phyloP scores from a whole-genome alignment of 1,140 invertebrate species.

The Lepidurus packardi region DNA sequence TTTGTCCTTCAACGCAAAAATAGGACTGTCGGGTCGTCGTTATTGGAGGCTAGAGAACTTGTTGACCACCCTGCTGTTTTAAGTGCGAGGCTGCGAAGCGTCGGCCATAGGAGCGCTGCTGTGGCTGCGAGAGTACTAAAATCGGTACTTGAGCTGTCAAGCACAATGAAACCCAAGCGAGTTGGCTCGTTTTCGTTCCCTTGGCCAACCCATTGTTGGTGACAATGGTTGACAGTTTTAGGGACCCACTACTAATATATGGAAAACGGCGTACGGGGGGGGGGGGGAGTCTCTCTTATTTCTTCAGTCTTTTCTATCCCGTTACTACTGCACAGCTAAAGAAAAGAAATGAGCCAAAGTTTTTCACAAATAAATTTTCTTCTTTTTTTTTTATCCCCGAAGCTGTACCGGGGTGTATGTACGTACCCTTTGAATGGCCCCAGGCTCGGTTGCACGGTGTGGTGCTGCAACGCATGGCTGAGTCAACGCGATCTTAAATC shows the following conservation, averaged over 20 bases:
- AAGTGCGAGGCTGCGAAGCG: neutral
- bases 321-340: neutral
- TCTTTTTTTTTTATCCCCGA: no score
- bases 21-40: no score
- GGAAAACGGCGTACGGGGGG: neutral
- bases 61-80: slow-evolving; percentile 2
- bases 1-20: no score
- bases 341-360: no score
- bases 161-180: neutral
- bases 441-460: neutral
- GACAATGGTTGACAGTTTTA: neutral
- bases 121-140: neutral
- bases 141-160: slow-evolving; percentile 18
- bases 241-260: neutral
- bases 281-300: neutral
- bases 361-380: no score
- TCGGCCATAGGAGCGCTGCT: neutral
- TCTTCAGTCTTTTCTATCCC: neutral
- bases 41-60: neutral
- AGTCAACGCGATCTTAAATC: neutral
- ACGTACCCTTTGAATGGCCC: no score
- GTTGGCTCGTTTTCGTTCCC: neutral
- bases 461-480: neutral
- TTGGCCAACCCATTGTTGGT: neutral
- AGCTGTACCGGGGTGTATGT: no score